These are phyloP conservation scores for Betta splendens DNA, from an alignment of 2,797 vertebrate species.

Conservation along the genomic window DNA sequence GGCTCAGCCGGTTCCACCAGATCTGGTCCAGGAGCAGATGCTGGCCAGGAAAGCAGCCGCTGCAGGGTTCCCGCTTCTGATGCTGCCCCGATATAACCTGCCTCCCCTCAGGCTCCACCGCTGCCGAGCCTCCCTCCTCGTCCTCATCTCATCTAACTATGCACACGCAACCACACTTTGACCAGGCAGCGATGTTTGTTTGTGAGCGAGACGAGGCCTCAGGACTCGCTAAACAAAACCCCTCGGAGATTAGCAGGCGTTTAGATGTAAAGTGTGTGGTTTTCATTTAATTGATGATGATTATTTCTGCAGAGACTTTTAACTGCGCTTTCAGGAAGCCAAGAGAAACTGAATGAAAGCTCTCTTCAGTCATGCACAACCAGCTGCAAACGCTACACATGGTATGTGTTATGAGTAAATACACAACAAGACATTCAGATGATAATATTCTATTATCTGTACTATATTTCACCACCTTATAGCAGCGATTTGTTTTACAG, in stretches of 20 bases:
- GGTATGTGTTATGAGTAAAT: background rate
- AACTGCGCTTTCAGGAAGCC: background rate
- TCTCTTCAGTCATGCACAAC: background rate
- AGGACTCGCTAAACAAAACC: conserved; percentile 31
- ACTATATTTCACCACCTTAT: too few species aligned
- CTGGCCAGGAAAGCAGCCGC: conserved; percentile 54
- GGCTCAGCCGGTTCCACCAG: conserved; percentile 57
- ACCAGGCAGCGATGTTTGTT: conserved; percentile 34
- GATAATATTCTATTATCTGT: too few species aligned
- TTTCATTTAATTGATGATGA: conserved; percentile 10
- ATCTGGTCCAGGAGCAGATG: conserved; percentile 23
- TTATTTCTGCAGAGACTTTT: conserved; percentile 5
- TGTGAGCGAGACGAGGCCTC: conserved; percentile 25
- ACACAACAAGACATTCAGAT: too few species aligned
- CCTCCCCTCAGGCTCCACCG: conserved; percentile 10
- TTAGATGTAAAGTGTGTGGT: conserved; percentile 16
- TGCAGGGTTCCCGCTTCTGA: conserved; percentile 48
- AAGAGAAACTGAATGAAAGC: background rate
- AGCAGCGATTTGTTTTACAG: too few species aligned
- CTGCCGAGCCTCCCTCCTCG: conserved; percentile 13
- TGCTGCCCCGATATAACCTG: conserved; percentile 59
- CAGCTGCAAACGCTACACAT: background rate
- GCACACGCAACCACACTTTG: too few species aligned
- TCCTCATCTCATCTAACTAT: conserved; percentile 33
- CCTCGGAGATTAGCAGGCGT: conserved; percentile 26